Evolutionary conservation across 2,113 vertebrate species (phyloP), one percentile per base, ranked within the genome.

Genomic region (Pelecanoides urinatrix): DNA sequence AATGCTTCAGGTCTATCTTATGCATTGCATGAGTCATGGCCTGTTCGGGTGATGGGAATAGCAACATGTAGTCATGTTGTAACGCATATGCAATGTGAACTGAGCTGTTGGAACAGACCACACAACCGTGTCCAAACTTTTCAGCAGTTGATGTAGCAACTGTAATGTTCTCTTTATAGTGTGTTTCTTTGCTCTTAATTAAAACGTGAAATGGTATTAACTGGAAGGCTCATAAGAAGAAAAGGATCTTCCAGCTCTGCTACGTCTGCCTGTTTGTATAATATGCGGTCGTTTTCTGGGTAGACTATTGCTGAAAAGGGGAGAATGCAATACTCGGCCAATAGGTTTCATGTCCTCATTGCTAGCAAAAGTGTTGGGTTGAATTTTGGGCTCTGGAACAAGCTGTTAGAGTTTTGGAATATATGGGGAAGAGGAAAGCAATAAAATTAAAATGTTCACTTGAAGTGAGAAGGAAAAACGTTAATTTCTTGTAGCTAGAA

Each of bases 371-470:
- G 44, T 12, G 8, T 56, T 73, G 36, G 22, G 34, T 86, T 92
- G 75, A 74, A 80, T 91, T 95, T 73, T 77, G 88, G 88, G 15
- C 45, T 82, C 40, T 90, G 88, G 62, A 93, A 88, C 79, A 65
- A 63, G 7, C 58, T 68, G 16, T 61, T 88, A 68, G 0, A 42
- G 29, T 80, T 94, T 74, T 84, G 38, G n/a, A 92, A 73, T 86
- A 53, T 38, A 53, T 32, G 16, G 6, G 6, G 38, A 83, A 88
- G 50, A 86, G 29, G 32, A 73, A 70, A n/a, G 76, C 45, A 73
- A 32, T 89, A 47, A 85, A 91, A 80, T 58, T 61, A 86, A 95
- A 92, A 58, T 25, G 13, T 53, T 83, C 55, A 7, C 32, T 92
- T 58, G 29, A 86, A 77, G 55, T 58, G 20, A 92, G 50, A 80